Conservation (phyloP, 2,113 vertebrate genomes). For the Saimiri boliviensis region DNA sequence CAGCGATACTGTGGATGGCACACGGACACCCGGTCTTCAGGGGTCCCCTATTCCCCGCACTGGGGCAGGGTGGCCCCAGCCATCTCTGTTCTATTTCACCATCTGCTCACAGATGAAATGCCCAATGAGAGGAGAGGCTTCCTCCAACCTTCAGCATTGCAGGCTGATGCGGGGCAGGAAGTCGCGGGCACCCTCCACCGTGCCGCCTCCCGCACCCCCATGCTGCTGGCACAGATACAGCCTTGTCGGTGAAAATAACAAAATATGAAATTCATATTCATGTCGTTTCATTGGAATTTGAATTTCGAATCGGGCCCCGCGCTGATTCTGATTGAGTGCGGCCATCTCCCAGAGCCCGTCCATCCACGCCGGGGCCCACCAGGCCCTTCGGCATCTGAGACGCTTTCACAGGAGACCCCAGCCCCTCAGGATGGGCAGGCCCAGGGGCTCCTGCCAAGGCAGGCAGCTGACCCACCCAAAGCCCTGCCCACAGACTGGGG, state of each 20-base stretch:
- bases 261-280: slow-evolving; percentile 75
- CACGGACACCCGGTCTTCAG: neutral
- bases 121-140: neutral
- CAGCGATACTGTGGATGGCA: rapidly evolving
- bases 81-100: neutral
- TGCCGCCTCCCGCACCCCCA: neutral
- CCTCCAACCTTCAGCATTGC: rapidly evolving
- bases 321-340: slow-evolving; percentile 60
- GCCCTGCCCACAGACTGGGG: neutral
- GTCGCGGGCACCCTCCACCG: neutral
- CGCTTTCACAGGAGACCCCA: neutral
- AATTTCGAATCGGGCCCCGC: slow-evolving; percentile 76
- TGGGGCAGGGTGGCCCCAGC: slow-evolving; percentile 8
- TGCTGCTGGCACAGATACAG: slow-evolving; percentile 57
- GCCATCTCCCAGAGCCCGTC: slow-evolving; percentile 46
- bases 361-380: slow-evolving; percentile 25
- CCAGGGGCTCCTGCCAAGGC: rapidly evolving
- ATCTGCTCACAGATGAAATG: slow-evolving; percentile 30
- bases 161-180: neutral
- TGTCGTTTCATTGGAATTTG: slow-evolving; percentile 78
- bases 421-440: rapidly evolving
- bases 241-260: slow-evolving; percentile 71
- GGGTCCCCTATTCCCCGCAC: neutral
- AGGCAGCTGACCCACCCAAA: neutral
- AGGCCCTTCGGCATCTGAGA: rapidly evolving